Evolutionary conservation across 2,888 invertebrate species (phyloP), one percentile per base, ranked within the genome.

Genomic region (Lasioglossum oenotherae): DNA sequence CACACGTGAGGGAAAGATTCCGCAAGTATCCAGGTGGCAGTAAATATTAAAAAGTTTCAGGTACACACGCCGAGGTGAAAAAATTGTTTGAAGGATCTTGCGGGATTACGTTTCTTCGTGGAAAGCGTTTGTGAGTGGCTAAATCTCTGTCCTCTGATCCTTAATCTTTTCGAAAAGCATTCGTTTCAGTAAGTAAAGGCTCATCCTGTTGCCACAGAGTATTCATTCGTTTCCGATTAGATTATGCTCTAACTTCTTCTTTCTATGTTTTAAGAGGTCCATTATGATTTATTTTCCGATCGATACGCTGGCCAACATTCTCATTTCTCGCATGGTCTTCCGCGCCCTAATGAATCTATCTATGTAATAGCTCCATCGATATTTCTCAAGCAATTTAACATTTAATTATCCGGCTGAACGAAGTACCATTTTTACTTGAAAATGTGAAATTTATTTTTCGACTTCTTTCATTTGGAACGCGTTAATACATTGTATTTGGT

Each of bases 1-100:
- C 71, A 71, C 41, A 41, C 38, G 71, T 41, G 71, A 38, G 38
- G 71, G 41, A 71, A 71, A 71, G 71, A 41, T 71, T 71, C 38
- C 41, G 0, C 71, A 12, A 71, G 38, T n/a, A 71, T 23, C 0
- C 14, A 41, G 71, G 71, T 41, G 14, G 41, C n/a, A 41, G 71
- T 71, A 71, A 71, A 71, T 71, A 41, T 38, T 38, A 38, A 71
- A 71, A 71, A n/a, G 64, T 41, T 71, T n/a, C 41, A 5, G 71
- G 12, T n/a, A 41, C 23, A 41, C 23, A n/a, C 0, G 14, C n/a
- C 5, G 41, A 41, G 12, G 41, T 41, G 35, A n/a, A 41, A 71
- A 71, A 41, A 41, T 38, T 71, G 69, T 71, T 71, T 71, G n/a
- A 38, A 71, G 69, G 35, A 71, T 23, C 10, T 23, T 23, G 5